These are phyloP conservation scores for Drosophila hamatofila DNA, from an alignment of 2,888 invertebrate species.

Conservation along the genomic window DNA sequence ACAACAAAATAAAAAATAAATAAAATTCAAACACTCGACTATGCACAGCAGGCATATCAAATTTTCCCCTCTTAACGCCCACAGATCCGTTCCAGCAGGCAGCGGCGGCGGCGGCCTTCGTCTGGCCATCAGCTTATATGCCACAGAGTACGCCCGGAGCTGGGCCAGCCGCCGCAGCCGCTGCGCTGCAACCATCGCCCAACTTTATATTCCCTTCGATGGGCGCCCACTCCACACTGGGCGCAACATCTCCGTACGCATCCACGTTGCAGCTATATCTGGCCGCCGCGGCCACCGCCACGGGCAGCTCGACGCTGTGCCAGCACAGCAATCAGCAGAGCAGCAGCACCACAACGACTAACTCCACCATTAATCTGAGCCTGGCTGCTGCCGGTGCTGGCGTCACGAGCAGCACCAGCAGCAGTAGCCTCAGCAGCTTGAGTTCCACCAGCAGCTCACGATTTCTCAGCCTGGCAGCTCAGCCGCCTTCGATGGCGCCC, in stretches of 20 bases:
- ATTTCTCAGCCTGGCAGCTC: constrained; percentile 72
- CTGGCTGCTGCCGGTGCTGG: constrained; percentile 71
- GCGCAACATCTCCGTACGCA: constrained; percentile 76
- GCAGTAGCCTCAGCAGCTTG: constrained; percentile 66
- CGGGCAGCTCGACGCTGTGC: constrained; percentile 86
- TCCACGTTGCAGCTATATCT: constrained; percentile 88
- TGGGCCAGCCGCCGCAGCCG: constrained; percentile 59
- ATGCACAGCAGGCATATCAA: constrained; percentile 84
- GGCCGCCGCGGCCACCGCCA: constrained; percentile 80
- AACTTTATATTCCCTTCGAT: constrained; percentile 83
- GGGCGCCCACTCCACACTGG: constrained; percentile 77
- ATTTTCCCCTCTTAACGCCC: constrained; percentile 84
- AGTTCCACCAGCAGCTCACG: constrained; percentile 75
- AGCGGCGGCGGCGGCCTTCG: constrained; percentile 82
- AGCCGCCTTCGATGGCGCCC: constrained; percentile 41
- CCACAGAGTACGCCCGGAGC: constrained; percentile 72
- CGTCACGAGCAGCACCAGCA: constrained; percentile 69
- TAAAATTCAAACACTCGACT: constrained; percentile 35
- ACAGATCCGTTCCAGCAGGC: constrained; percentile 85
- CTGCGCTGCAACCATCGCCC: constrained; percentile 80
- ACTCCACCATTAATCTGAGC: constrained; percentile 80
- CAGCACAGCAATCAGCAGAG: constrained; percentile 87
- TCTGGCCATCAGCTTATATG: constrained; percentile 84
- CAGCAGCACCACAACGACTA: constrained; percentile 75
- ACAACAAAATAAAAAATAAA: constrained; percentile 35